phyloP scores from a whole-genome alignment of 1,140 invertebrate species.

The Hyles euphorbiae region DNA sequence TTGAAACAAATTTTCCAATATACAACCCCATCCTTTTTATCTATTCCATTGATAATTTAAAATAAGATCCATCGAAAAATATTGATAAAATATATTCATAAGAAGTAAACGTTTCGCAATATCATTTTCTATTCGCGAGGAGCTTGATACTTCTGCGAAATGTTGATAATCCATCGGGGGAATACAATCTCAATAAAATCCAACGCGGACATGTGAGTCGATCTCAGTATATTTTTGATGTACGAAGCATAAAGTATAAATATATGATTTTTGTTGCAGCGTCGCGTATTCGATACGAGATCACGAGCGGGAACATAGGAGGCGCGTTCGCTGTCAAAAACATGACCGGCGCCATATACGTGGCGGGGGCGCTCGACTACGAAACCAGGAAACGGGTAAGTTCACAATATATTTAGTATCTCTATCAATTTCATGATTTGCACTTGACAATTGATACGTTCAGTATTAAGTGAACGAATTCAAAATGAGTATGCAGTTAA shows the following conservation, averaged over 20 bases:
- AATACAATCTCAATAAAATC: slow-evolving; percentile 10
- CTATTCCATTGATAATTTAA: too few species aligned
- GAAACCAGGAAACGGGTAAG: slow-evolving; percentile 70
- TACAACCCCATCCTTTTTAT: too few species aligned
- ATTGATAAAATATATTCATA: too few species aligned
- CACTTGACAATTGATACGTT: too few species aligned
- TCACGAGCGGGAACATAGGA: slow-evolving; percentile 98
- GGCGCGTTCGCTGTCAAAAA: slow-evolving; percentile 98
- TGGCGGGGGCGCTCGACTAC: slow-evolving; percentile 86
- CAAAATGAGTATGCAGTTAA: background rate
- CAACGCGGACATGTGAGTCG: slow-evolving; percentile 3
- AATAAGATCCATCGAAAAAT: too few species aligned
- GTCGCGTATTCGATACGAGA: slow-evolving; percentile 98
- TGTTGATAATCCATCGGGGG: slow-evolving; percentile 3
- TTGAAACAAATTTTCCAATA: too few species aligned
- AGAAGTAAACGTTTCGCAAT: too few species aligned
- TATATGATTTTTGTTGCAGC: slow-evolving; percentile 81
- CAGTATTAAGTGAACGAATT: too few species aligned
- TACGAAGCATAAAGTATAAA: slow-evolving; percentile 13
- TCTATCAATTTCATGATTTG: too few species aligned
- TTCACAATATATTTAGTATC: too few species aligned
- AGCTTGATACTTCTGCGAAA: slow-evolving; percentile 7
- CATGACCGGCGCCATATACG: slow-evolving; percentile 97
- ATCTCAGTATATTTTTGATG: background rate
- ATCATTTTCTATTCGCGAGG: background rate